phyloP scores from a whole-genome alignment of 2,888 invertebrate genomes.

The Metallyticus violacea region DNA sequence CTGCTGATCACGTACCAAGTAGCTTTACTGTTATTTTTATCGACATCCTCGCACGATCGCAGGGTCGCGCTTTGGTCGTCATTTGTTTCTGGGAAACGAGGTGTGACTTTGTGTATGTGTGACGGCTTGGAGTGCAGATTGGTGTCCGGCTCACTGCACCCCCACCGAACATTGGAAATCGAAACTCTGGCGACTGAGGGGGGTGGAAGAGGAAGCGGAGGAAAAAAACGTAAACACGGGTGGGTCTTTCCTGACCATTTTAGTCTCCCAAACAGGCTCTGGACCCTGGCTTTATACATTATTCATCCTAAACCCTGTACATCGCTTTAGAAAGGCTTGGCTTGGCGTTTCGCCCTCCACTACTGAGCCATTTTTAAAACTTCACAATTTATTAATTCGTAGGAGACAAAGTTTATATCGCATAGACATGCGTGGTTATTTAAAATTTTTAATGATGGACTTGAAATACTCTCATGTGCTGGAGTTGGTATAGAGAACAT shows the following conservation, averaged over 20 bases:
- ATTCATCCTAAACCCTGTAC: neutral
- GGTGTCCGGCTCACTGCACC: neutral
- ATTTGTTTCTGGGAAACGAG: conserved; percentile 30
- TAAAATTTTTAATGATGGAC: too few species aligned
- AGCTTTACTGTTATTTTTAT: neutral
- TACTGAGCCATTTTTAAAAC: neutral
- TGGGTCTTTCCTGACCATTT: neutral
- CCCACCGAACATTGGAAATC: conserved; percentile 4
- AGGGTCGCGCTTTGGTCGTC: conserved; percentile 18
- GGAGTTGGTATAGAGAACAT: too few species aligned
- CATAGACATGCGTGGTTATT: too few species aligned
- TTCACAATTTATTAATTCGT: neutral
- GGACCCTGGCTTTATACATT: neutral
- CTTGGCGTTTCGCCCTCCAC: neutral
- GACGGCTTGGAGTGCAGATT: conserved; percentile 10
- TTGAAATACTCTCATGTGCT: too few species aligned
- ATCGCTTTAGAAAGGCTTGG: neutral
- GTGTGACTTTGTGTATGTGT: conserved; percentile 12
- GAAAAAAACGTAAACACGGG: neutral
- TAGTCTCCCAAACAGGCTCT: neutral
- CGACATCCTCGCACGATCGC: neutral
- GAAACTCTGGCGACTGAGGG: neutral
- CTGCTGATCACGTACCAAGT: neutral
- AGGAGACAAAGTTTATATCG: neutral
- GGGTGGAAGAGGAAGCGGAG: neutral